Base-by-base conservation (phyloP, 1,140 invertebrate species). In the Procambarus virginalis region DNA sequence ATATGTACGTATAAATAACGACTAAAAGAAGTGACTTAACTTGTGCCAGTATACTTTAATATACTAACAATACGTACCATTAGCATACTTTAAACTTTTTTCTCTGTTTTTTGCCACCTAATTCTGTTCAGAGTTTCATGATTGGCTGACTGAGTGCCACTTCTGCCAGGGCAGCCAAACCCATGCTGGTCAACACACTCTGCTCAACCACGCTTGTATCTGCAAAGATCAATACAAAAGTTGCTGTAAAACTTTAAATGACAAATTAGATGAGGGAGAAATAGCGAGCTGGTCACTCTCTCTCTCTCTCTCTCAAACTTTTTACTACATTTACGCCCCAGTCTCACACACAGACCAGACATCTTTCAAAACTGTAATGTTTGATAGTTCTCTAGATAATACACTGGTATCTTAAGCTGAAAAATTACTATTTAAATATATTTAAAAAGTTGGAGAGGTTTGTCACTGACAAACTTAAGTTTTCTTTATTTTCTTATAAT, bases 91-190 rank as follows among this genome's bases (percentile, higher is more conserved):
- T n/a, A 80, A 80, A 80, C 60, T 64, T 64, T 12, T 55, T 80
- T 34, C n/a, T n/a, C n/a, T n/a, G n/a, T n/a, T 55, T 34, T 78
- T 55, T 80, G n/a, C 78, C 78, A 80, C 49, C 34, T 10, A 55
- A 73, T 95, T 94, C 64, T 85, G 96, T 95, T 93, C 97, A 96
- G 94, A 97, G 96, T 84, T 96, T 95, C 76, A 92, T 88, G 34
- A 86, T 48, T 48, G 86, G 88, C 51, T 91, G 91, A 68, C 86
- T 91, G 14, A 92, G 78, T 34, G 93, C 93, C 9, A 92, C 93
- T 85, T 93, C 93, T 34, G 93, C 93, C 55, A 93, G 70, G 3
- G 92, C 92, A 58, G 89, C 86, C 77, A 93, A 83, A 45, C 91
- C 91, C 55, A 93, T 92, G 78, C 91, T 93, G 46, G 91, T 92